A percentile compares a stretch with the other conserved stretches of the same genome.
phyloP scores from a whole-genome alignment of 2,113 vertebrate species.

The Seriola aureovittata region DNA sequence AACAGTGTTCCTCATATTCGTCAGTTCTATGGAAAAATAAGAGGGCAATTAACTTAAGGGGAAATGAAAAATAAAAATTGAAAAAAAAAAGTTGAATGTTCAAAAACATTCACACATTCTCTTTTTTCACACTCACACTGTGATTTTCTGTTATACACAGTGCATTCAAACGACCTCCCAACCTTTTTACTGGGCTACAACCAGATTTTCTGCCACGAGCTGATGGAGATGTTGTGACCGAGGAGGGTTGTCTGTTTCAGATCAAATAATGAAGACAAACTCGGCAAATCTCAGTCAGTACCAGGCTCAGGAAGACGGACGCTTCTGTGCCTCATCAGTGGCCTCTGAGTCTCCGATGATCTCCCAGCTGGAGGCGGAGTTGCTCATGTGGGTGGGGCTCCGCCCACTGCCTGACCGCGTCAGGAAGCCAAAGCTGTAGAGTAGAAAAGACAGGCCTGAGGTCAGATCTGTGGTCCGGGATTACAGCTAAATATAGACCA shows the following conservation, averaged over 20 bases:
- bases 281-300: not conserved
- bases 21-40: not conserved
- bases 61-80: slow-evolving; percentile 3
- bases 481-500: slow-evolving; percentile 75
- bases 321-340: slow-evolving; percentile 48
- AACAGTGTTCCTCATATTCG: slow-evolving; percentile 1
- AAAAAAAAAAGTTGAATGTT: slow-evolving; percentile 17
- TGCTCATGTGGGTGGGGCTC: slow-evolving; percentile 76
- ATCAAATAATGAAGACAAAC: not conserved
- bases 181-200: slow-evolving; percentile 7
- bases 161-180: slow-evolving; percentile 18
- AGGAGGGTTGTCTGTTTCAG: not conserved
- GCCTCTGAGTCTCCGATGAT: slow-evolving; percentile 82
- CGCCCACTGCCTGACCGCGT: slow-evolving; percentile 79
- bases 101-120: not conserved
- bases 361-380: slow-evolving; percentile 86
- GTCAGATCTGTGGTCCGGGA: slow-evolving; percentile 65
- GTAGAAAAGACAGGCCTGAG: slow-evolving; percentile 49
- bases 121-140: not conserved
- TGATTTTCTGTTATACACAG: not conserved
- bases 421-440: slow-evolving; percentile 91
- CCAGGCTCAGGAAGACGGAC: slow-evolving; percentile 45
- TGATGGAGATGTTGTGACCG: slow-evolving; percentile 5
- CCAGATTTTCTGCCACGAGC: not conserved
- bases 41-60: not conserved